phyloP scores from a whole-genome alignment of 1,140 invertebrate genomes.

The Saccostrea cuccullata region DNA sequence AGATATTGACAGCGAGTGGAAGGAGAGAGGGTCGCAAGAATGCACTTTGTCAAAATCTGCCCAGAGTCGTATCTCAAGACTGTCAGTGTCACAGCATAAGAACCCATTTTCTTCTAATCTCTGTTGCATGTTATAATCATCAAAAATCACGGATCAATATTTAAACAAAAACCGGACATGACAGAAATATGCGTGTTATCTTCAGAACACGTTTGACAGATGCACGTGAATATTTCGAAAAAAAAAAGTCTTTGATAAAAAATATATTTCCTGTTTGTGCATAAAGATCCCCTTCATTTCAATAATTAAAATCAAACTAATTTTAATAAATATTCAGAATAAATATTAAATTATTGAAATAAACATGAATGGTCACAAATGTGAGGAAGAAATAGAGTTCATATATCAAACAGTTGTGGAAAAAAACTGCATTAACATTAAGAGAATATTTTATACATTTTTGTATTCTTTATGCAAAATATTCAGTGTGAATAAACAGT shows the following conservation, averaged over 20 bases:
- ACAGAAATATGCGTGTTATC: constrained; percentile 33
- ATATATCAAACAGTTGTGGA: background rate
- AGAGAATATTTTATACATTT: background rate
- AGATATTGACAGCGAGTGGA: constrained; percentile 39
- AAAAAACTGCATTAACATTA: background rate
- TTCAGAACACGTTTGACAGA: background rate
- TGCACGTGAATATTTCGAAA: background rate
- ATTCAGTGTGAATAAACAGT: constrained; percentile 15
- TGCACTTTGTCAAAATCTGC: constrained; percentile 34
- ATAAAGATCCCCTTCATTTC: background rate
- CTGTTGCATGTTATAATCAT: constrained; percentile 23
- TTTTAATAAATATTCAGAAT: background rate
- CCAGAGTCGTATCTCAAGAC: background rate
- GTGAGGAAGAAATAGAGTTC: background rate
- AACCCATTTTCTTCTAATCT: constrained; percentile 38
- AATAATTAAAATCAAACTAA: background rate
- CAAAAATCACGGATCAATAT: constrained; percentile 27
- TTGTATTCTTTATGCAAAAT: constrained; percentile 22
- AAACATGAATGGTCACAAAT: no score
- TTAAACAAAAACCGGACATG: constrained; percentile 31
- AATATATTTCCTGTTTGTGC: background rate
- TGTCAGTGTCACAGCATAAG: constrained; percentile 29
- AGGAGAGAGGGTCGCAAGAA: constrained; percentile 32
- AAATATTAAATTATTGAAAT: background rate
- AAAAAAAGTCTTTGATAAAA: background rate